Percentiles rank a stretch among this genome's conserved stretches.
Evolutionary conservation across 1,140 invertebrate genomes (phyloP).

Genomic region (Fopius arisanus): DNA sequence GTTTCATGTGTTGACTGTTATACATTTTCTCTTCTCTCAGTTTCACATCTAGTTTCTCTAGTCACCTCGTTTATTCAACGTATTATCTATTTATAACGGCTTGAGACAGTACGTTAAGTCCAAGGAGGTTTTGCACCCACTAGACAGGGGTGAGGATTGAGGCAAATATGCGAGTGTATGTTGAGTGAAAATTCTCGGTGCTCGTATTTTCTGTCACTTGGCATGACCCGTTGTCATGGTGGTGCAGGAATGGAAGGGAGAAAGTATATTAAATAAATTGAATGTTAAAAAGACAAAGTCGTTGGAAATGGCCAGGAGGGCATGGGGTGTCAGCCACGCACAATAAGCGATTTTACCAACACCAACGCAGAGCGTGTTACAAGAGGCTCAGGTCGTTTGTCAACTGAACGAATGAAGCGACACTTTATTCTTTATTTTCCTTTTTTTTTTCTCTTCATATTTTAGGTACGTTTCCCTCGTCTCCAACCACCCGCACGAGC

Average conservation of each 20-base stretch:
- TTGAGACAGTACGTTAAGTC: constrained; percentile 15
- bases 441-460: neutral
- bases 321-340: neutral
- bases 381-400: constrained; percentile 23
- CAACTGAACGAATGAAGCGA: constrained; percentile 23
- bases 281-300: neutral
- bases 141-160: neutral
- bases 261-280: neutral
- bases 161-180: neutral
- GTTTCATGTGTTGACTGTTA: neutral
- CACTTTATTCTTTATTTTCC: constrained; percentile 22
- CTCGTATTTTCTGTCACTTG: neutral
- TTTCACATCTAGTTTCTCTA: neutral
- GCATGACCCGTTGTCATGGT: neutral
- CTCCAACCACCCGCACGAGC: neutral
- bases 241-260: neutral
- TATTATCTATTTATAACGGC: constrained; percentile 52
- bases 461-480: neutral
- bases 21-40: neutral
- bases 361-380: neutral
- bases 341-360: neutral
- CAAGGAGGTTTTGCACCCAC: constrained; percentile 26
- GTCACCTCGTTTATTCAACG: constrained; percentile 42
- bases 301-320: neutral
- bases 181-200: neutral